These are phyloP conservation scores for Brachionus koreanus DNA, from an alignment of 1,140 invertebrate species.

Conservation along the genomic window DNA sequence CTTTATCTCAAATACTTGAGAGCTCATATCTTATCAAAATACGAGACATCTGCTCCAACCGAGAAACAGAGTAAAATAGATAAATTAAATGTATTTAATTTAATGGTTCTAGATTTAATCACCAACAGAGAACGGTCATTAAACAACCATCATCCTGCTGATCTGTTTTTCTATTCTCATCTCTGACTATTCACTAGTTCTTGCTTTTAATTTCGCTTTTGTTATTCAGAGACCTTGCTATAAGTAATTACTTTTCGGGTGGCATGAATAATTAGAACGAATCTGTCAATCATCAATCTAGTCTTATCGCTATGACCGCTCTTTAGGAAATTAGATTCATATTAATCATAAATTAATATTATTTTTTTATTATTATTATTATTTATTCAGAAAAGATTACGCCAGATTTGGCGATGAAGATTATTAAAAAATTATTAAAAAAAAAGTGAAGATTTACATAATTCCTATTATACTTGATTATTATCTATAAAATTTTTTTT, in stretches of 20 bases:
- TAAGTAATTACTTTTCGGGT: neutral
- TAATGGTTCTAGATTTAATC: neutral
- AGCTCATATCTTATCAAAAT: neutral
- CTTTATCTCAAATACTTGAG: neutral
- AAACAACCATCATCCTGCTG: neutral
- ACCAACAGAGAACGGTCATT: neutral
- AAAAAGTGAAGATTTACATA: too few relatives aligned
- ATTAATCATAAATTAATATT: neutral
- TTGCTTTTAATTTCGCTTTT: neutral
- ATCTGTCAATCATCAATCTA: neutral
- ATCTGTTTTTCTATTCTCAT: neutral
- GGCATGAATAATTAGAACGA: constrained; percentile 1
- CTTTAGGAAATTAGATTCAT: neutral
- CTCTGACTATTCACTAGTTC: neutral
- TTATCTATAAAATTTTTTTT: too few relatives aligned
- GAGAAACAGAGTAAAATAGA: neutral
- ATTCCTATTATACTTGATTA: too few relatives aligned
- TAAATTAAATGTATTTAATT: neutral
- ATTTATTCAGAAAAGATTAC: too few relatives aligned
- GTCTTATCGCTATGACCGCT: neutral
- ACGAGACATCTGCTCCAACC: neutral
- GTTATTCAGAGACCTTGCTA: neutral
- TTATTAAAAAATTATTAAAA: too few relatives aligned
- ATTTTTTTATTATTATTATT: too few relatives aligned
- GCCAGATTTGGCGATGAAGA: too few relatives aligned